These are phyloP conservation scores for Blastobasis adustella DNA, from an alignment of 2,888 invertebrate species.

Conservation along the genomic window DNA sequence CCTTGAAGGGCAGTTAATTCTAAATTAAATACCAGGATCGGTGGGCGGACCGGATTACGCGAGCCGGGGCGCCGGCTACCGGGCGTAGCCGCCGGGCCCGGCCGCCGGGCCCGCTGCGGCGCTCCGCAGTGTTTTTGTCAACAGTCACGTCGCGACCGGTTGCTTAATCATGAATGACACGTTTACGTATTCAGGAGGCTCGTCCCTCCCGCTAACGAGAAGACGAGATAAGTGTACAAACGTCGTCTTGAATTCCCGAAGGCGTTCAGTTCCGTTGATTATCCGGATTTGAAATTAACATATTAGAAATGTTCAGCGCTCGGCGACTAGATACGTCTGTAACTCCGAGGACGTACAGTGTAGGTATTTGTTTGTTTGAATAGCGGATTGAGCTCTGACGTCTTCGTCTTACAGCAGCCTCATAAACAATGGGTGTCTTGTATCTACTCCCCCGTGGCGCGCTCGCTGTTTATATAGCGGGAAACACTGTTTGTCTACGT, in stretches of 20 bases:
- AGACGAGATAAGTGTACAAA: slow-evolving; percentile 69
- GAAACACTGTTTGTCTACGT: slow-evolving; percentile 20
- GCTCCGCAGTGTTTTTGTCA: slow-evolving; percentile 48
- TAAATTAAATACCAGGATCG: slow-evolving; percentile 12
- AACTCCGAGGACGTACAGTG: slow-evolving; percentile 28
- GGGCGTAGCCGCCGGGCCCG: no score
- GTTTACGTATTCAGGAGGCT: slow-evolving; percentile 67
- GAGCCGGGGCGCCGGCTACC: not conserved
- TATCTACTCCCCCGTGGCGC: slow-evolving; percentile 18
- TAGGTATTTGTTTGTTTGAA: slow-evolving; percentile 46
- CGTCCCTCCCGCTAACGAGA: slow-evolving; percentile 62
- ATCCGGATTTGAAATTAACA: slow-evolving; percentile 66
- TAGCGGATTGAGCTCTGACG: slow-evolving; percentile 50
- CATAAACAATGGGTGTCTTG: slow-evolving; percentile 43
- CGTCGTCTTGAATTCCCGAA: slow-evolving; percentile 63
- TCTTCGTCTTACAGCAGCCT: slow-evolving; percentile 31
- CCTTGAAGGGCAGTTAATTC: slow-evolving; percentile 2
- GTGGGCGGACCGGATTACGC: not conserved
- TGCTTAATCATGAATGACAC: slow-evolving; percentile 67
- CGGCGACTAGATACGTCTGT: slow-evolving; percentile 23
- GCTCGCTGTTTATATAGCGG: slow-evolving; percentile 21
- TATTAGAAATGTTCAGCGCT: slow-evolving; percentile 44
- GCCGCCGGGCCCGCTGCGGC: slow-evolving; percentile 30
- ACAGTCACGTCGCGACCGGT: slow-evolving; percentile 55
- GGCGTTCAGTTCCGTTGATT: slow-evolving; percentile 60